phyloP scores from a whole-genome alignment of 2,113 vertebrate species.

The Forbesichthys agassizii region DNA sequence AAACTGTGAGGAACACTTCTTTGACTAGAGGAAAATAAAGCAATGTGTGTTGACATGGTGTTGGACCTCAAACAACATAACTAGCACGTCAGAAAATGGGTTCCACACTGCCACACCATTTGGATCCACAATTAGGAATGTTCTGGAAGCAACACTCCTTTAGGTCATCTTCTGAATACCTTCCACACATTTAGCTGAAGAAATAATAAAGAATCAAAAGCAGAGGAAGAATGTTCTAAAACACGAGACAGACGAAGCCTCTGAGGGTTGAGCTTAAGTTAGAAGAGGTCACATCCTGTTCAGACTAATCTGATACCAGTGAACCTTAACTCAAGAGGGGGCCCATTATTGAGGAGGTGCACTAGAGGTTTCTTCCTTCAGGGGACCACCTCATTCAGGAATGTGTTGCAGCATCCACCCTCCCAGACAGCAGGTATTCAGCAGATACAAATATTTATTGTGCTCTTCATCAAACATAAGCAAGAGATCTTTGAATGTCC shows the following conservation, averaged over 20 bases:
- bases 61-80: too few species aligned
- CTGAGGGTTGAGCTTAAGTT: neutral
- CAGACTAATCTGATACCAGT: constrained; percentile 37
- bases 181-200: neutral
- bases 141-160: too few species aligned
- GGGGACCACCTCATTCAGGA: constrained; percentile 7
- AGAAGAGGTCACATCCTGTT: constrained; percentile 36
- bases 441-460: constrained; percentile 64
- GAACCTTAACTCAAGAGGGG: constrained; percentile 19
- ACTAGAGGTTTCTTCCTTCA: neutral
- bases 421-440: constrained; percentile 44
- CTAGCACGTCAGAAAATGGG: too few species aligned
- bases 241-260: neutral
- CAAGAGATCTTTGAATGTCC: constrained; percentile 28
- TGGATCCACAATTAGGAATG: too few species aligned
- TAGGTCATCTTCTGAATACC: too few species aligned
- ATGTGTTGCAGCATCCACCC: neutral
- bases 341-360: neutral
- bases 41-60: too few species aligned
- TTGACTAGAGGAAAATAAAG: too few species aligned
- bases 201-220: neutral
- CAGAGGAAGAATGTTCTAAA: neutral
- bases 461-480: constrained; percentile 21
- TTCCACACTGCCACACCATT: too few species aligned
- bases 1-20: too few species aligned